Evolutionary conservation across 2,113 vertebrate species (phyloP).

Genomic region (Lichenostomus cassidix): DNA sequence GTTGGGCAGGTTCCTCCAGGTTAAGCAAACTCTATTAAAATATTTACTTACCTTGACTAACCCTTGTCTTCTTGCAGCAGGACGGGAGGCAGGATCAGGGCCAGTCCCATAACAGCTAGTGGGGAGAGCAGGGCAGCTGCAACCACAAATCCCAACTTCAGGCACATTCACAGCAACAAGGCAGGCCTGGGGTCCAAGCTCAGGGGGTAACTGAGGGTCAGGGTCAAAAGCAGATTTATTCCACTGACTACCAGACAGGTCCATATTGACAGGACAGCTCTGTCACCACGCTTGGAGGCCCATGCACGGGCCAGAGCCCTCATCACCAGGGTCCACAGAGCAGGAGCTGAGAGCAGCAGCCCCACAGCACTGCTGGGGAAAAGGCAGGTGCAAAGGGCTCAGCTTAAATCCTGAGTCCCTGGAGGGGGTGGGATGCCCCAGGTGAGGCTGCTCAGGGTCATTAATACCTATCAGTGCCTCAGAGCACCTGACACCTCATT

Average conservation of each 20-base stretch:
- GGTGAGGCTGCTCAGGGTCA: neutral
- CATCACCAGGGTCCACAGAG: accelerated
- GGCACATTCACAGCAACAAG: accelerated
- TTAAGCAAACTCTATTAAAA: neutral
- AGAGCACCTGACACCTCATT: neutral
- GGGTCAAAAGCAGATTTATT: neutral
- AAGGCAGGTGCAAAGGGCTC: accelerated
- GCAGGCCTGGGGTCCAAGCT: neutral
- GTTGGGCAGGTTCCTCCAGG: neutral
- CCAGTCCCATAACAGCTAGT: neutral
- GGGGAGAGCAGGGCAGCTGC: neutral
- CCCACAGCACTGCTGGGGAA: accelerated
- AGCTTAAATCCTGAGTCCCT: neutral
- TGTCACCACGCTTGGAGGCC: neutral
- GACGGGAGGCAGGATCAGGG: neutral
- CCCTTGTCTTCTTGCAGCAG: neutral
- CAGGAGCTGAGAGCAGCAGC: accelerated
- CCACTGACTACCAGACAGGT: neutral
- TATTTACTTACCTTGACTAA: neutral
- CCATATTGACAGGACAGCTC: accelerated
- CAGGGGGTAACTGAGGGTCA: neutral
- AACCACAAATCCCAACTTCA: neutral
- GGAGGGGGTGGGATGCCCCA: neutral
- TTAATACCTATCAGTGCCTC: neutral
- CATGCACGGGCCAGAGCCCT: accelerated